These are phyloP conservation scores for Astreopora myriophthalma DNA, from an alignment of 64 coral and sea anemone species.

Conservation along the genomic window DNA sequence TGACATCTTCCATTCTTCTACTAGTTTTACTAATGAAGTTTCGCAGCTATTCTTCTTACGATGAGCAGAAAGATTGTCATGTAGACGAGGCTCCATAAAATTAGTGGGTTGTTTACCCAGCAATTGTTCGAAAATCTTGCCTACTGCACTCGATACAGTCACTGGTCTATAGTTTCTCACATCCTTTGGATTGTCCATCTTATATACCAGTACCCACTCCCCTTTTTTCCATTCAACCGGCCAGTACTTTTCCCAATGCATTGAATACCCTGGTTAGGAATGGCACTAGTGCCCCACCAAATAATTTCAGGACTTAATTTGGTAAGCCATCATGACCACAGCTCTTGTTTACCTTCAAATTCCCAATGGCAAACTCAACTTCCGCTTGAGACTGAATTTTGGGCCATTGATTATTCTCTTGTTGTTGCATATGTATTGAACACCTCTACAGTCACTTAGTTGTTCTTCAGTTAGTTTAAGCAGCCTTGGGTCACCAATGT, in stretches of 20 bases:
- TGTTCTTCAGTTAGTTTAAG: not conserved
- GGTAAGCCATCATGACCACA: too few relatives aligned
- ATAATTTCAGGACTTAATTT: too few relatives aligned
- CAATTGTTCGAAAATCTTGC: constrained; percentile 49
- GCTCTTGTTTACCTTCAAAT: too few relatives aligned
- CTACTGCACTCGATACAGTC: constrained; percentile 18
- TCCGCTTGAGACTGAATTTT: too few relatives aligned
- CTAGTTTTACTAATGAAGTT: not conserved
- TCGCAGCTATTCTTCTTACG: constrained; percentile 11
- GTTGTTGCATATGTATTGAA: too few relatives aligned
- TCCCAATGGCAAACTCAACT: too few relatives aligned
- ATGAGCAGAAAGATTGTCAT: not conserved
- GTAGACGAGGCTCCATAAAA: not conserved
- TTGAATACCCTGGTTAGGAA: too few relatives aligned
- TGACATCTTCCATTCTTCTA: not conserved
- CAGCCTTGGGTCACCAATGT: not conserved
- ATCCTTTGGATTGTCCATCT: constrained; percentile 30
- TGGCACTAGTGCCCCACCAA: too few relatives aligned
- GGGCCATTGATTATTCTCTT: too few relatives aligned
- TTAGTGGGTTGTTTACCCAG: constrained; percentile 2
- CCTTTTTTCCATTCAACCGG: not conserved
- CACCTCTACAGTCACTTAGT: not conserved
- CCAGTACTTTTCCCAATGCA: not conserved
- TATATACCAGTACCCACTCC: constrained; percentile 9
- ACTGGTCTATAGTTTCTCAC: constrained; percentile 48